Base-by-base conservation (phyloP, 53 echinoderm and acorn worm genomes). In the Mesocentrotus franciscanus region DNA sequence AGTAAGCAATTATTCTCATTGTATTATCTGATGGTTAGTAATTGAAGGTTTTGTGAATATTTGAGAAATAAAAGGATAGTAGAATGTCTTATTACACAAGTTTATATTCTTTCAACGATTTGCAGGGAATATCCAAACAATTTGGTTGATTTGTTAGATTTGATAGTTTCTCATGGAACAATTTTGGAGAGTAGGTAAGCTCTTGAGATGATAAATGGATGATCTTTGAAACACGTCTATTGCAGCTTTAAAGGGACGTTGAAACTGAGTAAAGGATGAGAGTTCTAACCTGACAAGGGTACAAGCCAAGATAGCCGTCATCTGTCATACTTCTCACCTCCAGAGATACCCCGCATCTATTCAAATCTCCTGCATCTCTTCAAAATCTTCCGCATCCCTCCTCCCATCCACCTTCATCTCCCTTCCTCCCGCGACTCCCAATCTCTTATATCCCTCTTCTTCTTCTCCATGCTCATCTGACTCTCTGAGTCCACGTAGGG, bases 291-390 rank as follows among this genome's bases (percentile, higher is more conserved):
- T 56, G 87, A 56, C 56, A 56, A 58, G 56, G 42, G 18, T 20
- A 81, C 39, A 42, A 39, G 81, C 36, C 81, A 81, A 64, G 81
- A 39, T 81, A 81, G n/a, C 34, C 87, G 0, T 87, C 58, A 87
- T 57, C 87, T 58, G 87, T n/a, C 87, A n/a, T 87, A 87, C 26
- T 56, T 87, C 58, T 27, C 87, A 87, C 87, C 58, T 58, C 4
- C 0, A 57, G 87, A 56, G 58, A 87, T 57, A 56, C 27, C 58
- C 58, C 27, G 87, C 87, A 87, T 87, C 87, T 87, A 8, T 85
- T 55, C 56, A 85, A 85, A 85, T 85, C 85, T 85, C 49, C 35
- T 15, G 0, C 83, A 39, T 75, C 75, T n/a, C 75, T n/a, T 30
- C 75, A 64, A 75, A 83, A 83, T 83, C 83, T 83, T 6, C 81